Conservation (phyloP, 1,140 invertebrate species). For the Acromyrmex echinatior region DNA sequence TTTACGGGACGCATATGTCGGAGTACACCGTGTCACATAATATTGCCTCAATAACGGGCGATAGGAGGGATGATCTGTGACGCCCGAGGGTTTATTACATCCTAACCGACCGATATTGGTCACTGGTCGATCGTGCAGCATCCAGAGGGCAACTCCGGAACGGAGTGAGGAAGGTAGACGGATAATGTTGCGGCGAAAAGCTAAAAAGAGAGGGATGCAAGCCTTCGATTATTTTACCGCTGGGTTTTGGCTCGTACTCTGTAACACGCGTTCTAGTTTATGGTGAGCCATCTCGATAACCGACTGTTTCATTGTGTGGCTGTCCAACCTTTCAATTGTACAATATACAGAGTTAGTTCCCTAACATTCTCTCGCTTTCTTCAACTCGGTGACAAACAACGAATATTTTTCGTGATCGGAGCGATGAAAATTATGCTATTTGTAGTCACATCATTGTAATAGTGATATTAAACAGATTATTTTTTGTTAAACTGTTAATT, state of each 20-base stretch:
- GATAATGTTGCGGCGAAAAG: slow-evolving; percentile 33
- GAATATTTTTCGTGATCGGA: slow-evolving; percentile 9
- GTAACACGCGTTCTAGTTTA: slow-evolving; percentile 58
- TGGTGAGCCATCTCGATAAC: slow-evolving; percentile 62
- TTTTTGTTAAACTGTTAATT: background rate
- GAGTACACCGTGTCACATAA: slow-evolving; percentile 70
- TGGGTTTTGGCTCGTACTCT: slow-evolving; percentile 35
- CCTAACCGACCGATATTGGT: slow-evolving; percentile 73
- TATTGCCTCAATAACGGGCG: slow-evolving; percentile 71
- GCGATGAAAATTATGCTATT: slow-evolving; percentile 29
- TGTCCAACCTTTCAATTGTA: slow-evolving; percentile 42
- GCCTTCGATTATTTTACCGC: slow-evolving; percentile 50
- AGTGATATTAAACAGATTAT: background rate
- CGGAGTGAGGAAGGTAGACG: background rate
- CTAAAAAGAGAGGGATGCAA: slow-evolving; percentile 39
- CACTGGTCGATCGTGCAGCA: slow-evolving; percentile 69
- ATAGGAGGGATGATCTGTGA: slow-evolving; percentile 71
- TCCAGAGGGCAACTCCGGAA: slow-evolving; percentile 28
- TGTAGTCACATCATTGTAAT: background rate
- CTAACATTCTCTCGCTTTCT: background rate
- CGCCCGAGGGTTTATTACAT: slow-evolving; percentile 74
- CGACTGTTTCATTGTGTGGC: slow-evolving; percentile 56
- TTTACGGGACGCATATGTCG: slow-evolving; percentile 60
- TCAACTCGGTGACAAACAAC: background rate
- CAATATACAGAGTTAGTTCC: slow-evolving; percentile 2